These are phyloP conservation scores for Hystrix cristata DNA, from an alignment of 2,113 vertebrate species.

Conservation along the genomic window DNA sequence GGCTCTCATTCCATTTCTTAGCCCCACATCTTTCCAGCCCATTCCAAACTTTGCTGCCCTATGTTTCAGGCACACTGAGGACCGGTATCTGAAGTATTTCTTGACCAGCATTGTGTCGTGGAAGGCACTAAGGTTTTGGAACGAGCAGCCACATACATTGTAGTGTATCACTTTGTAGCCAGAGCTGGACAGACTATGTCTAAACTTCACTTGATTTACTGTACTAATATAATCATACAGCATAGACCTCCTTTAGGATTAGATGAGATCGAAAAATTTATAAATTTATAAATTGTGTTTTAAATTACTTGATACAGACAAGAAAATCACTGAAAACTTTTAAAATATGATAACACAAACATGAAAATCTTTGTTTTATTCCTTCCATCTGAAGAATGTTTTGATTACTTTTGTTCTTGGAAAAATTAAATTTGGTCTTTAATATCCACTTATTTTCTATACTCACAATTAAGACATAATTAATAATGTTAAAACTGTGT, in stretches of 20 bases:
- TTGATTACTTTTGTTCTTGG: slow-evolving; percentile 6
- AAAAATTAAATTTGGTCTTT: neutral
- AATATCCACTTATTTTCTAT: neutral
- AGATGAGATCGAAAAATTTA: neutral
- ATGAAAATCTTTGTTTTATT: neutral
- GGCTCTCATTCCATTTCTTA: neutral
- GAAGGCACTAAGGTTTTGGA: neutral
- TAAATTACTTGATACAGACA: neutral
- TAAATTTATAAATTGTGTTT: neutral
- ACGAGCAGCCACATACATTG: neutral
- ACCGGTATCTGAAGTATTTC: neutral
- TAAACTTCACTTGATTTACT: neutral
- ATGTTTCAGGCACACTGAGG: neutral
- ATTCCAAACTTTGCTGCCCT: neutral
- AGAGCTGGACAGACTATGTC: neutral
- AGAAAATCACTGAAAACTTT: neutral
- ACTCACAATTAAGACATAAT: neutral
- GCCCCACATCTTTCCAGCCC: neutral
- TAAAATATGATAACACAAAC: neutral
- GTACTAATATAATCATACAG: neutral
- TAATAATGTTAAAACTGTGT: neutral
- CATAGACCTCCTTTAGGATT: neutral
- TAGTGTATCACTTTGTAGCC: neutral
- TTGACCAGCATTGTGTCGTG: too few species aligned
- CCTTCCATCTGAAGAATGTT: neutral